Evolutionary conservation across 1,140 invertebrate species (phyloP), one percentile per base, ranked within the genome.

Genomic region (Phenacoccus solenopsis): DNA sequence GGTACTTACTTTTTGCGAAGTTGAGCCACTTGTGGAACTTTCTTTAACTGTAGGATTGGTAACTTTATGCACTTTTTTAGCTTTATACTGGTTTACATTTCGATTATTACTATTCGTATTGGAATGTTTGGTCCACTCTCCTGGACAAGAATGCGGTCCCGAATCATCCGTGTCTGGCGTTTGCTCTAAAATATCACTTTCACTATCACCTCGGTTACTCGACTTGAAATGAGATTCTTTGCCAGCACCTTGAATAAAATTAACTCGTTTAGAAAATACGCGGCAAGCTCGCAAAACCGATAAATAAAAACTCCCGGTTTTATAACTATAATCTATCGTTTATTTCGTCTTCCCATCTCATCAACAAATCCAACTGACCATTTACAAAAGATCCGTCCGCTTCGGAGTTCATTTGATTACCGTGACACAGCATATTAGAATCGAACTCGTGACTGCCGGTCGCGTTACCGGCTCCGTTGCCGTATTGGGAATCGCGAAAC

Each of bases 91-190:
- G 20, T 21, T 25, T 10, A 24, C 20, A 21, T 69, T 61, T 68
- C 21, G 32, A 57, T 72, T 69, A 67, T 57, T 71, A 69, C 74
- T 67, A 24, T 64, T 67, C 13, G 69, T 67, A 24, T 64, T 67
- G 21, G 69, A 69, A 67, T 71, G 72, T 79, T 77, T 68, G 70
- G 76, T 70, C 71, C 74, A 27, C 76, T 79, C 72, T 75, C 80
- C 79, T 4, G 80, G 80, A 74, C 81, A 81, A 1, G 81, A 81
- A 74, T 82, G 81, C 20, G 80, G 80, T n/a, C 80, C 82, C 1
- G 82, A 84, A 74, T 84, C 83, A 75, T 87, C 86, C 0, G 85
- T 86, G 72, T 87, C 86, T 0, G 85, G 85, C 70, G 85, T 86
- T 72, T 82, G 79, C 72, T 85, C 83, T 56, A 83, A 80, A 7